Conservation (phyloP, 2,888 invertebrate species). For the Apamea anceps region DNA sequence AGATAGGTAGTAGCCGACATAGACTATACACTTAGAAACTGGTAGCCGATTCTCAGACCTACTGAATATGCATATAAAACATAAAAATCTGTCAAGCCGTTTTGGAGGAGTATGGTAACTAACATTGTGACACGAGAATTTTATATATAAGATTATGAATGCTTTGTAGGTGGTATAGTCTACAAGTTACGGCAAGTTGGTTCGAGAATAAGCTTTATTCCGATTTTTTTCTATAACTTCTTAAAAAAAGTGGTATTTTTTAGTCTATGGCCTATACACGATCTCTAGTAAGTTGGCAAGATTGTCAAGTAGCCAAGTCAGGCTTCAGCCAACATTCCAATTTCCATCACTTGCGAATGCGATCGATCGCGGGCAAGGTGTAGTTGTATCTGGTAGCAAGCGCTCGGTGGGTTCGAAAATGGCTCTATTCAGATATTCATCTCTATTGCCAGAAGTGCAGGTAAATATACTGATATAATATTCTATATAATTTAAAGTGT, state of each 20-base stretch:
- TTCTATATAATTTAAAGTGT: slow-evolving; percentile 9
- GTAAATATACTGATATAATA: slow-evolving; percentile 77
- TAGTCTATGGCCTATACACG: background rate
- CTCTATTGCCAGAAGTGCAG: slow-evolving; percentile 91
- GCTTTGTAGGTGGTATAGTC: too few species aligned
- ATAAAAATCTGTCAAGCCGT: too few species aligned
- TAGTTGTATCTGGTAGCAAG: slow-evolving; percentile 79
- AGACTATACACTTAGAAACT: too few species aligned
- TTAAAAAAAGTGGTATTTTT: background rate
- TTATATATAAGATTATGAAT: too few species aligned
- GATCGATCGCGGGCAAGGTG: slow-evolving; percentile 81
- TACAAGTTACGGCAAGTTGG: background rate
- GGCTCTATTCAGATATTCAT: slow-evolving; percentile 92
- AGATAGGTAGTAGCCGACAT: too few species aligned
- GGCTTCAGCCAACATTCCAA: slow-evolving; percentile 50
- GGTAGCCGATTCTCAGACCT: too few species aligned
- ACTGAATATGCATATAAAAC: too few species aligned
- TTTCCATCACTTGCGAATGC: slow-evolving; percentile 76
- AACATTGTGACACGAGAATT: too few species aligned
- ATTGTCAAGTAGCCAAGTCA: slow-evolving; percentile 32
- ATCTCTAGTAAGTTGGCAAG: slow-evolving; percentile 17
- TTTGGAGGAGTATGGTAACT: too few species aligned
- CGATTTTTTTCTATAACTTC: too few species aligned
- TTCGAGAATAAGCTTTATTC: background rate
- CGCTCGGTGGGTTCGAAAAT: slow-evolving; percentile 87